Percentiles rank a stretch among this genome's conserved stretches.
Conservation (phyloP, 2,113 vertebrate species). For the Mastomys coucha region DNA sequence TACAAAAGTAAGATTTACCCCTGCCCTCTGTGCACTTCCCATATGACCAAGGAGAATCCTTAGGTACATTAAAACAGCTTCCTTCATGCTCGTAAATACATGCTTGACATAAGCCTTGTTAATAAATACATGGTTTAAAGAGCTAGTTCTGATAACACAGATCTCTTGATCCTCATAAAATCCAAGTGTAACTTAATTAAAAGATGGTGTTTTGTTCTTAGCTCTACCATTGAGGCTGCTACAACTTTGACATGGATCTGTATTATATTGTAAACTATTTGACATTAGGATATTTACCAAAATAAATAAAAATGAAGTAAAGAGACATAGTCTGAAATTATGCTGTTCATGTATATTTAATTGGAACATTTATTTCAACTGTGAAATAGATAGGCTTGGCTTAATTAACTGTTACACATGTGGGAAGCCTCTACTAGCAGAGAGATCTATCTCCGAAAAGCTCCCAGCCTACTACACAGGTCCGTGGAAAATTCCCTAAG, state of each 20-base stretch:
- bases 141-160: neutral
- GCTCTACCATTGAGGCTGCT: neutral
- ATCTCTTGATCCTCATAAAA: neutral
- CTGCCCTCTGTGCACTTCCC: rapidly evolving
- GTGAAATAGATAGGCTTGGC: conserved; percentile 25
- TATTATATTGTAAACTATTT: neutral
- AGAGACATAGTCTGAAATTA: neutral
- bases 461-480: neutral
- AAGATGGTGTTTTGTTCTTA: neutral
- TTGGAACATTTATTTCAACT: conserved; percentile 7
- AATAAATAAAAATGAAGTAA: neutral
- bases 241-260: neutral
- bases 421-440: neutral
- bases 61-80: neutral
- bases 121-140: neutral
- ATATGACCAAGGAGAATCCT: neutral
- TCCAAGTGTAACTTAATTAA: neutral
- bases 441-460: neutral
- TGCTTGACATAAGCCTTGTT: neutral
- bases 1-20: neutral
- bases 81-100: neutral
- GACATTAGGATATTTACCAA: neutral
- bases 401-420: conserved; percentile 5
- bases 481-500: neutral
- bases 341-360: conserved; percentile 40